Evolutionary conservation across 2,888 invertebrate genomes (phyloP).

Genomic region (Iphiclides podalirius): DNA sequence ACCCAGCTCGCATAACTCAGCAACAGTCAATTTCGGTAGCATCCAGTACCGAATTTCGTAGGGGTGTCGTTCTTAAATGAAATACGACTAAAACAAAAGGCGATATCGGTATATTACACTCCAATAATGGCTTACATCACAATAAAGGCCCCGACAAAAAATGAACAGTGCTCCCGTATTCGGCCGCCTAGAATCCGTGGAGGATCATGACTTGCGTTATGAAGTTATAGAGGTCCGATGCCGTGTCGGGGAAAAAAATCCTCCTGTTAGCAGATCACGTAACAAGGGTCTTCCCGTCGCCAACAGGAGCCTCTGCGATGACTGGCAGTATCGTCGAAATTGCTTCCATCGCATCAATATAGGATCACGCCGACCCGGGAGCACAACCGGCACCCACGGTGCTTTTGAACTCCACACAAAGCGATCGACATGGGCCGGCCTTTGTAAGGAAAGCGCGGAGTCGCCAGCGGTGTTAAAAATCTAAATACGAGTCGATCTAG

Average conservation of each 20-base stretch:
- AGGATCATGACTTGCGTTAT: constrained; percentile 22
- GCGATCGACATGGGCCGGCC: constrained; percentile 66
- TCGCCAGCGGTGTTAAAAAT: constrained; percentile 50
- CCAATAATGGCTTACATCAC: background rate
- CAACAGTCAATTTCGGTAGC: background rate
- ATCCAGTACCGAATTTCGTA: background rate
- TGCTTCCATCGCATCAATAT: constrained; percentile 66
- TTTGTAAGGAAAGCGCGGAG: constrained; percentile 58
- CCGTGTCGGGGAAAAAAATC: constrained; percentile 6
- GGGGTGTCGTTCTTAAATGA: background rate
- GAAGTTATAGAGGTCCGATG: constrained; percentile 17
- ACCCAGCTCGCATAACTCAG: background rate
- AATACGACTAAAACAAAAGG: background rate
- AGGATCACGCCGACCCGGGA: constrained; percentile 47
- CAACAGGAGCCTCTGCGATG: constrained; percentile 44
- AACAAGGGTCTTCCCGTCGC: constrained; percentile 17
- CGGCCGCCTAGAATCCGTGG: background rate
- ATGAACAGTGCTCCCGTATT: constrained; percentile 20
- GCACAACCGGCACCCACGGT: constrained; percentile 48
- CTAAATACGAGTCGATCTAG: constrained; percentile 40
- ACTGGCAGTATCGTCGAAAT: constrained; percentile 68
- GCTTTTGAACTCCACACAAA: constrained; percentile 75
- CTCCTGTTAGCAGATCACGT: constrained; percentile 24
- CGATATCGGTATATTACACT: background rate
- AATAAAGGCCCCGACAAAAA: constrained; percentile 11